Percentiles rank a stretch among this genome's conserved stretches.
These are phyloP conservation scores for Lepas anatifera DNA, from an alignment of 2,888 invertebrate species.

Conservation along the genomic window DNA sequence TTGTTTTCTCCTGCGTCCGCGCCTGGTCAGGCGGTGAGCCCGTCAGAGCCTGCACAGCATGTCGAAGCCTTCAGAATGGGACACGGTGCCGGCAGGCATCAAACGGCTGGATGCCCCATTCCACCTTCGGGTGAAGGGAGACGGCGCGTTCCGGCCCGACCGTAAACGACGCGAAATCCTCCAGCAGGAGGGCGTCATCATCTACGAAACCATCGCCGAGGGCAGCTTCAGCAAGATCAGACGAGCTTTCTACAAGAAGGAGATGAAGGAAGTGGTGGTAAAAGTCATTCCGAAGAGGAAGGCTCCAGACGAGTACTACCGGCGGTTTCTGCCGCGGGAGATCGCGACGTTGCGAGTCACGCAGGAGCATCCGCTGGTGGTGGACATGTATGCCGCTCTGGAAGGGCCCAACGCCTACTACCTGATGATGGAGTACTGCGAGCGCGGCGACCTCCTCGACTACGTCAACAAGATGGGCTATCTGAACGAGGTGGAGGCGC, in stretches of 20 bases:
- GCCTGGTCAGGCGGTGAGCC: too few species aligned
- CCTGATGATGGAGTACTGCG: slow-evolving; percentile 7
- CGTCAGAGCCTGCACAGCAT: too few species aligned
- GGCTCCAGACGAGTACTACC: neutral
- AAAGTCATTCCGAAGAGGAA: neutral
- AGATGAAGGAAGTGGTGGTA: neutral
- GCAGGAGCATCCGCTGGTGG: slow-evolving; percentile 4
- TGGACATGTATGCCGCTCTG: neutral
- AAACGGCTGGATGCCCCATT: neutral
- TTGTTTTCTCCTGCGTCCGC: too few species aligned
- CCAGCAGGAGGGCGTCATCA: neutral
- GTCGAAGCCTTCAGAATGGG: neutral
- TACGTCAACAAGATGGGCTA: slow-evolving; percentile 8
- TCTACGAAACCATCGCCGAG: slow-evolving; percentile 1
- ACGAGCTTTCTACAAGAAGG: neutral
- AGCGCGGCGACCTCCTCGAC: neutral
- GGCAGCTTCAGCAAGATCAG: slow-evolving; percentile 6
- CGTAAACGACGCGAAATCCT: neutral
- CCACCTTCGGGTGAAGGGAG: neutral
- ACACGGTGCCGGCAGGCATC: neutral
- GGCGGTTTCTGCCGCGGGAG: neutral
- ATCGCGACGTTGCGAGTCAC: neutral
- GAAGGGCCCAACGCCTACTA: neutral
- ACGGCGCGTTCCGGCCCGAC: neutral
- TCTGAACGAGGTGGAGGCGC: slow-evolving; percentile 6